Conservation (phyloP, 2,888 invertebrate species). For the Megastigmus dorsalis region DNA sequence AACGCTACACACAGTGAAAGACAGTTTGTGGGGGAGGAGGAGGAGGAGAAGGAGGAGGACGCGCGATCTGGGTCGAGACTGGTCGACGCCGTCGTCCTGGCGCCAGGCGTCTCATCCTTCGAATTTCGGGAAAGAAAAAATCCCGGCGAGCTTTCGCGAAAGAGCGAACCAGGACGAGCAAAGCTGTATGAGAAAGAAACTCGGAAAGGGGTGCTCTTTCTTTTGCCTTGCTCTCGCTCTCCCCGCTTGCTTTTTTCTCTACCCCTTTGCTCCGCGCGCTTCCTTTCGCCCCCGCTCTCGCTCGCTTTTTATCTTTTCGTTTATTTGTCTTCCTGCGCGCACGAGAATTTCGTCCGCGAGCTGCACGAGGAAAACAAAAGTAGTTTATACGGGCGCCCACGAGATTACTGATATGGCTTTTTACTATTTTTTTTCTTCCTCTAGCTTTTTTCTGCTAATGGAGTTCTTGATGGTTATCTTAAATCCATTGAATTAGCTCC, state of each 20-base stretch:
- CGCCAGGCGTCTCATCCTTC: slow-evolving; percentile 69
- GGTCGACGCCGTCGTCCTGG: slow-evolving; percentile 71
- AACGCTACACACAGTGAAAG: neutral
- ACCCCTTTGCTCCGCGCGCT: too few relatives aligned
- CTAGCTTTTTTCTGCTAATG: neutral
- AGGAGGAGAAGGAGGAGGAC: slow-evolving; percentile 52
- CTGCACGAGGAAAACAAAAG: slow-evolving; percentile 7
- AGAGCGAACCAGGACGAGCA: neutral
- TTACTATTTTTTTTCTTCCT: neutral
- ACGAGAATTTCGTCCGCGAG: neutral
- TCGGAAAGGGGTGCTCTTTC: neutral
- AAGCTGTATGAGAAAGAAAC: neutral
- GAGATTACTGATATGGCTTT: slow-evolving; percentile 10
- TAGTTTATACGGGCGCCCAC: neutral
- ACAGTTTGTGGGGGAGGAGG: neutral
- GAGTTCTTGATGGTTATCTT: neutral
- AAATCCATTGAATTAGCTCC: neutral
- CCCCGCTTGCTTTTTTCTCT: neutral
- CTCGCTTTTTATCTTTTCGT: neutral
- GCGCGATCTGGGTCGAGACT: slow-evolving; percentile 73
- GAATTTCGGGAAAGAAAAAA: slow-evolving; percentile 53
- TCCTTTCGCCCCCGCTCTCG: neutral
- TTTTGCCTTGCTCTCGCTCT: neutral
- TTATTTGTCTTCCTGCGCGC: neutral
- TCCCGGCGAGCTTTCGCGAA: slow-evolving; percentile 16